Conservation (phyloP, 2,797 vertebrate species). For the Pteronotus mesoamericanus region DNA sequence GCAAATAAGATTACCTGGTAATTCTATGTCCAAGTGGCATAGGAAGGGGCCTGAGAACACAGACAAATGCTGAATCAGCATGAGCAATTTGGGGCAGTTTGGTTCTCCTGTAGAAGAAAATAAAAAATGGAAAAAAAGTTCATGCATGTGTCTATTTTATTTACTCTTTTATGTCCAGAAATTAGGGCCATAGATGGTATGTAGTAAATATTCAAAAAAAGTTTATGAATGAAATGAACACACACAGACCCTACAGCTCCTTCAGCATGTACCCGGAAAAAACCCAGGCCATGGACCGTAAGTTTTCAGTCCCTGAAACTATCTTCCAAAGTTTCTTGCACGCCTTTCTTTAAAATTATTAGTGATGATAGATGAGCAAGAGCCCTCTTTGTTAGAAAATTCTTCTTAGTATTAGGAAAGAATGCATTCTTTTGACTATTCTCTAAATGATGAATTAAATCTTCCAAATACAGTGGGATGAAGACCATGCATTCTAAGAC, state of each 20-base stretch:
- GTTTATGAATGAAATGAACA: background rate
- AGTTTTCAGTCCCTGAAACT: background rate
- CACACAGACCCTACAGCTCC: background rate
- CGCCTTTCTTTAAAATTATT: slow-evolving; percentile 20
- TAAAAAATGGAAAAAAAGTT: background rate
- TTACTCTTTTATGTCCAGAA: background rate
- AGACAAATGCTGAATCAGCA: background rate
- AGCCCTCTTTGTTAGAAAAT: background rate
- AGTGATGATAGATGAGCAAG: background rate
- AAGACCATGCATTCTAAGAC: background rate
- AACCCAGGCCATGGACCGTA: background rate
- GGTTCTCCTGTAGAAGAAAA: background rate
- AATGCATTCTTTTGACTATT: background rate
- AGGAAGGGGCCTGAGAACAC: background rate
- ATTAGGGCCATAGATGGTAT: background rate
- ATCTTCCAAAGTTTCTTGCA: background rate
- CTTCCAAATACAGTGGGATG: background rate
- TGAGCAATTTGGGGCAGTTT: background rate
- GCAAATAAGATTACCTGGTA: background rate
- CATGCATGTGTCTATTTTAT: background rate
- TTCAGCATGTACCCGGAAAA: background rate
- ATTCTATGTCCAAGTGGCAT: background rate
- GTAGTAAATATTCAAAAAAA: background rate
- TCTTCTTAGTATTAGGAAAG: background rate
- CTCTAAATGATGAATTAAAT: background rate